Conservation (phyloP, 2,113 vertebrate species). For the Thalassoma bifasciatum region DNA sequence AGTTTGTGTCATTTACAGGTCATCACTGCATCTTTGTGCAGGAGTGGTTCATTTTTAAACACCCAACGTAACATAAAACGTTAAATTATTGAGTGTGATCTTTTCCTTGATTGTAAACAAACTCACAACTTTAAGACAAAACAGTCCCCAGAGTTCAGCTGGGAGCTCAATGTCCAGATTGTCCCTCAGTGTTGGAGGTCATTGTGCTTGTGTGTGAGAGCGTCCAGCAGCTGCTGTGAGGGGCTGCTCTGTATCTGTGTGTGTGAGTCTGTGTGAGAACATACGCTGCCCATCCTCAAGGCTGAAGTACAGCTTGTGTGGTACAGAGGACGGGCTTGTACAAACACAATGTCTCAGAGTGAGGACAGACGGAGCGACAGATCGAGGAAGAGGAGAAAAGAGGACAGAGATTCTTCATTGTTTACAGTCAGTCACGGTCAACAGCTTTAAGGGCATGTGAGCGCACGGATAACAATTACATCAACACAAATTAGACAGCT, state of each 20-base stretch:
- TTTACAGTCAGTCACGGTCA: constrained; percentile 27
- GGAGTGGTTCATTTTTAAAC: too few relatives aligned
- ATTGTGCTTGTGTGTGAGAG: constrained; percentile 46
- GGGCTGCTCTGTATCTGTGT: constrained; percentile 18
- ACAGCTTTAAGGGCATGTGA: constrained; percentile 20
- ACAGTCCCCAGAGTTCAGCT: constrained; percentile 7
- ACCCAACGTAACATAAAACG: too few relatives aligned
- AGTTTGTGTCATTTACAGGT: too few relatives aligned
- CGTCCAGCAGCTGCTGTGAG: constrained; percentile 57
- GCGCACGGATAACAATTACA: constrained; percentile 4
- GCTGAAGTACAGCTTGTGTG: constrained; percentile 49
- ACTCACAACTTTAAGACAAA: constrained; percentile 6
- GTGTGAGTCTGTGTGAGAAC: constrained; percentile 6
- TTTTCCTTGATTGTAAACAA: background rate
- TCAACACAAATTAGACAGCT: background rate
- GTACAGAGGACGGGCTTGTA: constrained; percentile 62
- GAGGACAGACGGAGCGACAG: constrained; percentile 3
- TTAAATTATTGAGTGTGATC: background rate
- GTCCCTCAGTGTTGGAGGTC: constrained; percentile 34
- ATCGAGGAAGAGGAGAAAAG: background rate
- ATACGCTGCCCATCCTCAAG: constrained; percentile 59
- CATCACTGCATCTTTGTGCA: too few relatives aligned
- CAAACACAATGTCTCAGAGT: constrained; percentile 55
- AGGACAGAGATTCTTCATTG: constrained; percentile 30
- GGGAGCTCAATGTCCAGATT: constrained; percentile 20